phyloP scores from a whole-genome alignment of 2,888 invertebrate genomes.

The Limnephilus auricula region DNA sequence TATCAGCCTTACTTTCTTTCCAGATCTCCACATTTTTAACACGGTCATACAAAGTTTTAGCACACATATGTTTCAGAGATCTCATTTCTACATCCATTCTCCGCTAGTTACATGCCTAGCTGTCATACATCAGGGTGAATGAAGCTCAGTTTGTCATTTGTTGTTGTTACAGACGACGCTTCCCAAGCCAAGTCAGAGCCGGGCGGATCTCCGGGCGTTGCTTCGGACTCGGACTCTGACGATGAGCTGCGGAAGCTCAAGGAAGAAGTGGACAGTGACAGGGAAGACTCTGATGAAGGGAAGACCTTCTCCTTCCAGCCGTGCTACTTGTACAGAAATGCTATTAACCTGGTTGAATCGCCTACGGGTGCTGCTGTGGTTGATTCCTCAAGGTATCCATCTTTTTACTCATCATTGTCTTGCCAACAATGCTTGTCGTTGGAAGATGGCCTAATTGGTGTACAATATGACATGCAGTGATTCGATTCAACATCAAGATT shows the following conservation, averaged over 20 bases:
- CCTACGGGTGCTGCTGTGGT: background rate
- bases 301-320: background rate
- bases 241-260: background rate
- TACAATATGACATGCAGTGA: too few species aligned
- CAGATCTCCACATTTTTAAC: too few species aligned
- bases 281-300: background rate
- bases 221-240: background rate
- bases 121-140: too few species aligned
- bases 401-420: background rate
- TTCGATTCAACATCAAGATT: too few species aligned
- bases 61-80: too few species aligned
- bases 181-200: background rate
- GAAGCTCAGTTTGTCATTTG: too few species aligned
- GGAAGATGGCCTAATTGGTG: too few species aligned
- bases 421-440: too few species aligned
- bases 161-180: background rate
- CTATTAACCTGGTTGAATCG: background rate
- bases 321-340: background rate
- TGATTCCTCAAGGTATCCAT: background rate
- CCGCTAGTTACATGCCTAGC: too few species aligned
- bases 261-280: background rate
- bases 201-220: background rate
- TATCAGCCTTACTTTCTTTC: too few species aligned
- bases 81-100: too few species aligned
- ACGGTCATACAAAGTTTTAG: too few species aligned